These are phyloP conservation scores for Plestiodon gilberti DNA, from an alignment of 2,113 vertebrate genomes.

Conservation along the genomic window DNA sequence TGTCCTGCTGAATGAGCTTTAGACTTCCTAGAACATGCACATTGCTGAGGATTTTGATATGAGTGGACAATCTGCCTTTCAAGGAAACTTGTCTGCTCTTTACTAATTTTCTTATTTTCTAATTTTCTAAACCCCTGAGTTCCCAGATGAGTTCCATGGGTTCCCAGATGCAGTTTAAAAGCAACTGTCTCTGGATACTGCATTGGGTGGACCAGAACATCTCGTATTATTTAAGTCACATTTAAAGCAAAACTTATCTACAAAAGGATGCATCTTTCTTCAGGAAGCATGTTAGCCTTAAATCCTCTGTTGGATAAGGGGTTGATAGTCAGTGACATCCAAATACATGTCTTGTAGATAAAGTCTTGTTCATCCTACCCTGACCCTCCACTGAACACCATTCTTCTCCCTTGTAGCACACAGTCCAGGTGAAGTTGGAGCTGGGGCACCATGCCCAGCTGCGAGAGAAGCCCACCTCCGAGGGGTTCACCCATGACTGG, in stretches of 20 bases:
- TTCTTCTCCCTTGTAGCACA: constrained; percentile 81
- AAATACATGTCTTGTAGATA: background rate
- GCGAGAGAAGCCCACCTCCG: constrained; percentile 94
- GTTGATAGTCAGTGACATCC: too few species aligned
- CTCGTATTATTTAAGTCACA: too few species aligned
- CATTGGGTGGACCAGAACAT: background rate
- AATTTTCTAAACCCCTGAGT: too few species aligned
- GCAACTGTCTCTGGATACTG: background rate
- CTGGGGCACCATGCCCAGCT: constrained; percentile 96
- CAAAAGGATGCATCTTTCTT: background rate
- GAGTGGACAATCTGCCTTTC: background rate
- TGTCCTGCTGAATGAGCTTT: background rate
- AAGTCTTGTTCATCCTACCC: background rate
- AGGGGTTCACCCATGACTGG: constrained; percentile 99
- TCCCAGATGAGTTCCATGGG: too few species aligned
- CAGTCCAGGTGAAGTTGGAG: constrained; percentile 98
- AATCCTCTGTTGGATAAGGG: too few species aligned
- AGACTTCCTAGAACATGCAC: background rate
- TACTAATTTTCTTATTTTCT: too few species aligned
- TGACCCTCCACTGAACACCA: background rate
- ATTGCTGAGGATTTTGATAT: background rate
- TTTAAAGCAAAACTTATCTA: background rate
- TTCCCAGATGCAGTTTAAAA: background rate
- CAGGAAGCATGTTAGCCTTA: background rate
- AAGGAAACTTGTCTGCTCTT: background rate